Evolutionary conservation across 2,888 invertebrate genomes (phyloP).

Genomic region (Hartigia nigra): DNA sequence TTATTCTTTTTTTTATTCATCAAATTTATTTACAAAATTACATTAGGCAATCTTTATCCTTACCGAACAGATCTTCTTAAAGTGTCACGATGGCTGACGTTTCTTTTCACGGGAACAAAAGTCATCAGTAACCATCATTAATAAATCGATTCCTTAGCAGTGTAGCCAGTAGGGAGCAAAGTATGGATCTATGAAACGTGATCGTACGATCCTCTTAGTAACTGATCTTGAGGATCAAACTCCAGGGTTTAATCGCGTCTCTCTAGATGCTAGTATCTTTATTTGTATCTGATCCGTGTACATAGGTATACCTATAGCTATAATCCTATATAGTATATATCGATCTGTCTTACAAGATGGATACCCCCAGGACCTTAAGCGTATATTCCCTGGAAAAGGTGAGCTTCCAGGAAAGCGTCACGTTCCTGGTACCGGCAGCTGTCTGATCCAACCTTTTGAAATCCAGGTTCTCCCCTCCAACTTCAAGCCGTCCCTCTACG

Average conservation of each 20-base stretch:
- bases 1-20: no score
- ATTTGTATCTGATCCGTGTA: neutral
- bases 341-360: neutral
- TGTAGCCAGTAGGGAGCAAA: neutral
- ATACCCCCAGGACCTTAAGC: slow-evolving; percentile 5
- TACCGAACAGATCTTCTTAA: neutral
- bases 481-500: slow-evolving; percentile 19
- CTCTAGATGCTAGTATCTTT: neutral
- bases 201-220: neutral
- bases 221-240: neutral
- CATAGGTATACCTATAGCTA: neutral
- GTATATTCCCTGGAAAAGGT: slow-evolving; percentile 22
- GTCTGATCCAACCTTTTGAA: slow-evolving; percentile 26
- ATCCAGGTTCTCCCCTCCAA: slow-evolving; percentile 10
- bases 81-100: neutral
- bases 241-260: neutral
- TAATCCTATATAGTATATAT: neutral
- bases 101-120: neutral
- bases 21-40: no score
- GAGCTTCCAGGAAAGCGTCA: slow-evolving; percentile 34
- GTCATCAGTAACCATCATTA: neutral
- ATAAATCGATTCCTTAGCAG: slow-evolving; percentile 20
- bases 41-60: no score
- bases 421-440: slow-evolving; percentile 31
- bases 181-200: neutral